Percentiles rank a stretch among this genome's conserved stretches.
Conservation (phyloP, 92 coral and sea anemone genomes). For the Anthopleura xanthogrammica region DNA sequence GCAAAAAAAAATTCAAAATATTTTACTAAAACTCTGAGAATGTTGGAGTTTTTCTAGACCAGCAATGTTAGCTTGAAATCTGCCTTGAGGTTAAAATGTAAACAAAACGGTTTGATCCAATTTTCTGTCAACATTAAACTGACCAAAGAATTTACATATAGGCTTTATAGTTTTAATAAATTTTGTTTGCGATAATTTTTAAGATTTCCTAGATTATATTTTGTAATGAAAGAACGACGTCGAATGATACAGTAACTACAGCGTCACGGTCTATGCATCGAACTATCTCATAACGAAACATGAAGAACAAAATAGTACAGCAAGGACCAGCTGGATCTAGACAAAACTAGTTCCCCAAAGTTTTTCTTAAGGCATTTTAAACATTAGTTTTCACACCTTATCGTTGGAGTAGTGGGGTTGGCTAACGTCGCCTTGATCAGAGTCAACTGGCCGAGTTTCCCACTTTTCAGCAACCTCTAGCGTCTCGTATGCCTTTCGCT, state of each 20-base stretch:
- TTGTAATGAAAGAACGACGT: background rate
- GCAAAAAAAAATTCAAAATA: background rate
- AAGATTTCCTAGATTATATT: background rate
- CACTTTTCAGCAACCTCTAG: constrained; percentile 80
- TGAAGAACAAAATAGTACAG: background rate
- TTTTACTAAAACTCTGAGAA: background rate
- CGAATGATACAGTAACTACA: background rate
- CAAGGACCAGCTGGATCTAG: background rate
- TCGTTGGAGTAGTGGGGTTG: constrained; percentile 9
- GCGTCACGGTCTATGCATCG: background rate
- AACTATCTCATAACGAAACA: background rate
- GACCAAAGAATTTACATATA: background rate
- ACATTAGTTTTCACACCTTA: background rate
- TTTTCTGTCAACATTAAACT: background rate
- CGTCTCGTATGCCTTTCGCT: constrained; percentile 80
- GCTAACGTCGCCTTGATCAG: constrained; percentile 15
- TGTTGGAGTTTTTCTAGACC: background rate
- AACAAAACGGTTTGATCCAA: background rate
- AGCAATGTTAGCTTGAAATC: background rate
- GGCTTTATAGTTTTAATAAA: background rate
- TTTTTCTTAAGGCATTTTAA: background rate
- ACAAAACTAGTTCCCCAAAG: background rate
- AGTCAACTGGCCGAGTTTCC: constrained; percentile 51
- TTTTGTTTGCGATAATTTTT: background rate
- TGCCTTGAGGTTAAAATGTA: background rate